Evolutionary conservation across 92 coral and sea anemone species (phyloP).

Genomic region (Epizoanthus rinbou): DNA sequence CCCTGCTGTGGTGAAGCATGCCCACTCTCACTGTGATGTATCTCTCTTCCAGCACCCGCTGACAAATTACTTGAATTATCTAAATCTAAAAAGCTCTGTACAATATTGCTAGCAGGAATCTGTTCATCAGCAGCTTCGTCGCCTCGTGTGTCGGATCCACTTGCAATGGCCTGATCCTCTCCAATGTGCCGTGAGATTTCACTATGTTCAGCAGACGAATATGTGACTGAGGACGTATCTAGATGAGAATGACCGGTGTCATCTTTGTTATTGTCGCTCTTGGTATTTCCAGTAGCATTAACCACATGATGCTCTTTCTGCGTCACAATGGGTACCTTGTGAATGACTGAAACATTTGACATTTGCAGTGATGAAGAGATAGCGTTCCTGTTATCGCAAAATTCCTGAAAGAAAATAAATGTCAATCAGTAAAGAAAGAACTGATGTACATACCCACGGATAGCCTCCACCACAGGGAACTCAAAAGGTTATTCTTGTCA

Average conservation of each 20-base stretch:
- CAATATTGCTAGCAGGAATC: no score
- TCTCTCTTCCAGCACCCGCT: neutral
- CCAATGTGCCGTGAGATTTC: no score
- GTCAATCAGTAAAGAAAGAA: neutral
- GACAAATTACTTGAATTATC: neutral
- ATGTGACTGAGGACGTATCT: neutral
- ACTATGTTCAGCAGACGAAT: no score
- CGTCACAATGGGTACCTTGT: neutral
- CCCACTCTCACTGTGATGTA: neutral
- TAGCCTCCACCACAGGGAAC: no score
- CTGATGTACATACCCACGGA: no score
- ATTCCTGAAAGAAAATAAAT: neutral
- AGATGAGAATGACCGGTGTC: neutral
- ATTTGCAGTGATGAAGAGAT: neutral
- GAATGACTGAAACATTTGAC: neutral
- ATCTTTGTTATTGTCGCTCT: neutral
- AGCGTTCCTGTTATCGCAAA: no score
- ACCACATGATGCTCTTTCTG: neutral
- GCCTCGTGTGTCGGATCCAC: no score
- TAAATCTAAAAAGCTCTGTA: no score
- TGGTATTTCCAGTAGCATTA: neutral
- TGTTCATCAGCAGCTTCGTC: no score
- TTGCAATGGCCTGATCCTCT: no score
- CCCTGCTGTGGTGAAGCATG: neutral
- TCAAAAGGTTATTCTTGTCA: no score